phyloP scores from a whole-genome alignment of 2,113 vertebrate species.

The Vidua macroura region DNA sequence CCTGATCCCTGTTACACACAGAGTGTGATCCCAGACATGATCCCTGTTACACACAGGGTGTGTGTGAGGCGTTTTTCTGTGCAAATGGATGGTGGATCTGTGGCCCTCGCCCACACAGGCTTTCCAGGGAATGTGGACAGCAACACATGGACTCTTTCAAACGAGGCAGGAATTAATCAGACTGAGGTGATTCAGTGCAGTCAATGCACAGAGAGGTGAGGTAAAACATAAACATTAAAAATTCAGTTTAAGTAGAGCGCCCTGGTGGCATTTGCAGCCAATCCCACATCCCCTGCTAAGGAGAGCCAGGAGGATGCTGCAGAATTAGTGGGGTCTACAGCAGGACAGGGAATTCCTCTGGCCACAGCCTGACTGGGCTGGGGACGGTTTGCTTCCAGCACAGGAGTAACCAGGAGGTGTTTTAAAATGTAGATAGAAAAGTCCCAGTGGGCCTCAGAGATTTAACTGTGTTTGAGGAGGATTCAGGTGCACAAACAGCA shows the following conservation, averaged over 20 bases:
- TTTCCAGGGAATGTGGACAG: neutral
- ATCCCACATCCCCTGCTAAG: rapidly evolving
- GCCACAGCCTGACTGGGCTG: neutral
- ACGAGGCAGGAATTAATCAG: neutral
- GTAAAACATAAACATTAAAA: neutral
- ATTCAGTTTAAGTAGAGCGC: neutral
- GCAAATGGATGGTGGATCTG: neutral
- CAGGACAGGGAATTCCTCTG: neutral
- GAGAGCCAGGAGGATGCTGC: neutral
- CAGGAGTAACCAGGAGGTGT: neutral
- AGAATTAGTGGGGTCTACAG: rapidly evolving
- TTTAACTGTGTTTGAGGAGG: neutral
- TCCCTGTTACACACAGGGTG: neutral
- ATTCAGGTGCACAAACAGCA: neutral
- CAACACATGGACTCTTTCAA: neutral
- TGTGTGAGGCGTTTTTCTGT: neutral
- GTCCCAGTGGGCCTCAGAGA: neutral
- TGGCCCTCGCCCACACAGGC: neutral
- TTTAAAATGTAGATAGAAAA: neutral
- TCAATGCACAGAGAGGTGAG: neutral
- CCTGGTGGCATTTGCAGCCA: neutral
- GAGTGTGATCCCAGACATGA: neutral
- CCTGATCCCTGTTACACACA: too few species aligned
- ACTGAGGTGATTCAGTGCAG: neutral
- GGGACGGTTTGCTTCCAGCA: neutral